Conservation (phyloP, 1,140 invertebrate species). For the Zaprionus tsacasi region DNA sequence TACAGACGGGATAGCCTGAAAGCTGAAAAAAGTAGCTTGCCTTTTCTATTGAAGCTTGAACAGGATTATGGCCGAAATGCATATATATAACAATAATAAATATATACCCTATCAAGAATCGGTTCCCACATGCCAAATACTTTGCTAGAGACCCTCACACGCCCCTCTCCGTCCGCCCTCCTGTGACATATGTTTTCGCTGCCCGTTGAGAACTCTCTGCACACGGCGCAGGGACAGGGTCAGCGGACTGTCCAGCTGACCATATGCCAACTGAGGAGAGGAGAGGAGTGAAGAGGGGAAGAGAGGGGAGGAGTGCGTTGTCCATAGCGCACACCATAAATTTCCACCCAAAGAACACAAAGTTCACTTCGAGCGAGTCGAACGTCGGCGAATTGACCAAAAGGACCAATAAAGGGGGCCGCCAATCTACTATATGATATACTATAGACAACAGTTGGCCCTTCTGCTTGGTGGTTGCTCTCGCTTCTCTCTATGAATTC, state of each 20-base stretch:
- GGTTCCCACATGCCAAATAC: constrained; percentile 10
- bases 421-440: too few relatives aligned
- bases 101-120: background rate
- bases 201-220: background rate
- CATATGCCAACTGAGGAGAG: constrained; percentile 35
- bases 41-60: too few relatives aligned
- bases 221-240: constrained; percentile 25
- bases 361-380: constrained; percentile 56
- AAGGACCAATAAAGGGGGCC: constrained; percentile 52
- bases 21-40: too few relatives aligned
- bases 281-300: too few relatives aligned
- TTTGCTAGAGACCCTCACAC: background rate
- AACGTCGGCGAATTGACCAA: constrained; percentile 70
- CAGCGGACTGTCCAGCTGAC: constrained; percentile 40
- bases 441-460: constrained; percentile 71
- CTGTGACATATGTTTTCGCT: constrained; percentile 51
- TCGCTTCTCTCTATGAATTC: constrained; percentile 1
- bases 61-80: too few relatives aligned
- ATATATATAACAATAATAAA: background rate
- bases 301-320: background rate
- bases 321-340: constrained; percentile 59
- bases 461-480: constrained; percentile 56
- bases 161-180: too few relatives aligned
- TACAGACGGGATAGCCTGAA: too few relatives aligned
- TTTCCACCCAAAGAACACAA: constrained; percentile 37